Percentiles rank a stretch among this genome's conserved stretches.
Conservation (phyloP, 2,113 vertebrate genomes). For the Geococcyx californianus region DNA sequence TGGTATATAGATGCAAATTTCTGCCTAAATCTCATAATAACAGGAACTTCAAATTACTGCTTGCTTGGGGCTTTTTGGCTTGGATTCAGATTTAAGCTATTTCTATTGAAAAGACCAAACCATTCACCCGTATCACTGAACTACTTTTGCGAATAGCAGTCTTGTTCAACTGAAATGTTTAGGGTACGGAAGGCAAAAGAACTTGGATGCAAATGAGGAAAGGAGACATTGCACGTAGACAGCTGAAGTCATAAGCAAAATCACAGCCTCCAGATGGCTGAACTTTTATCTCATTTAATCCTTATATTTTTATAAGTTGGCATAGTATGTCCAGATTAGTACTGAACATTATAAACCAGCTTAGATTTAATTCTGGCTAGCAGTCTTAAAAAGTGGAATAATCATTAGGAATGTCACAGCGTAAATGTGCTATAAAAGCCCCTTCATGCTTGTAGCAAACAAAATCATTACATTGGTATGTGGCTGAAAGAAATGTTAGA, state of each 20-base stretch:
- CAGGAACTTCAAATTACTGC: background rate
- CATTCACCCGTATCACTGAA: background rate
- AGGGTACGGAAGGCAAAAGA: background rate
- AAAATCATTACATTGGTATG: background rate
- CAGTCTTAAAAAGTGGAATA: constrained; percentile 20
- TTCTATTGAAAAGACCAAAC: background rate
- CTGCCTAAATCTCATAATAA: background rate
- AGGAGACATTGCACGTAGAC: background rate
- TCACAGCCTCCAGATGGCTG: constrained; percentile 45
- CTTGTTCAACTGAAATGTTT: background rate
- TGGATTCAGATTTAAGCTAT: background rate
- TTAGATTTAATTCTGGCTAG: constrained; percentile 11
- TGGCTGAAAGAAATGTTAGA: background rate
- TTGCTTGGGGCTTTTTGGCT: background rate
- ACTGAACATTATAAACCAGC: constrained; percentile 36
- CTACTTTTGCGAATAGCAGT: background rate
- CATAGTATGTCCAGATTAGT: constrained; percentile 10
- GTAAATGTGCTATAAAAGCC: background rate
- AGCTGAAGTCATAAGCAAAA: constrained; percentile 54
- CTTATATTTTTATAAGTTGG: constrained; percentile 52
- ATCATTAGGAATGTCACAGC: background rate
- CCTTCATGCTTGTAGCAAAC: background rate
- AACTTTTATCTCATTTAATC: constrained; percentile 60
- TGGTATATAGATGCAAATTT: background rate
- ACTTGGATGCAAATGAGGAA: background rate